Base-by-base conservation (phyloP, 2,797 vertebrate species). In the Propithecus deckenii region DNA sequence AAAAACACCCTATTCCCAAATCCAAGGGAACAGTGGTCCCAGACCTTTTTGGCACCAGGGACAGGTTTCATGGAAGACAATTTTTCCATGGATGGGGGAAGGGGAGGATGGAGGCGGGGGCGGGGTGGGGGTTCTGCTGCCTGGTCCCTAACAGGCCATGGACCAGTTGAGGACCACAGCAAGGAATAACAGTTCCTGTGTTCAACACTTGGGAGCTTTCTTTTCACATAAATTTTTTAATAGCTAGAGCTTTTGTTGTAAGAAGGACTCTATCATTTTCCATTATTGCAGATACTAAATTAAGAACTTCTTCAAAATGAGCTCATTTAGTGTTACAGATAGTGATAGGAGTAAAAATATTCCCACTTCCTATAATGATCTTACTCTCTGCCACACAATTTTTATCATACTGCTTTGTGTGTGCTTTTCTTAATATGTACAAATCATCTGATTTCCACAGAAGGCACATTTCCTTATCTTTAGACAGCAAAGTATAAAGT, bases 251-350 rank as follows among this genome's bases (percentile, higher is more conserved):
- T 94, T 92, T 85, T 79, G 30, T 57, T 69, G 55, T 65, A 87
- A 14, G 28, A 76, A 59, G 74, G 38, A 55, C 9, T 25, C 38
- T 43, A 85, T 92, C 48, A 52, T 92, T 97, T 95, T 71, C 84
- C 61, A 57, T 94, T 89, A 93, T 57, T 84, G 41, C 38, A 50
- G 84, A 88, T 89, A 72, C 88, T 92, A 96, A 94, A 93, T 94
- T 84, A 97, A 96, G 71, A 97, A 89, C 30, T 69, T 23, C 9
- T 28, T 95, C 84, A 84, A 97, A 97, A 91, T 91, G 52, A 93
- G 79, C 22, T 94, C 84, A 76, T 96, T 93, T 48, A 89, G 65
- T 59, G 59, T 92, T 95, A 83, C 55, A 61, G 38, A 79, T 38
- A 93, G 50, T 71, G 18, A 93, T 30, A 67, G 35, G 20, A 86